Conservation (phyloP, 2,888 invertebrate species). For the Mimumesa dahlbomi region DNA sequence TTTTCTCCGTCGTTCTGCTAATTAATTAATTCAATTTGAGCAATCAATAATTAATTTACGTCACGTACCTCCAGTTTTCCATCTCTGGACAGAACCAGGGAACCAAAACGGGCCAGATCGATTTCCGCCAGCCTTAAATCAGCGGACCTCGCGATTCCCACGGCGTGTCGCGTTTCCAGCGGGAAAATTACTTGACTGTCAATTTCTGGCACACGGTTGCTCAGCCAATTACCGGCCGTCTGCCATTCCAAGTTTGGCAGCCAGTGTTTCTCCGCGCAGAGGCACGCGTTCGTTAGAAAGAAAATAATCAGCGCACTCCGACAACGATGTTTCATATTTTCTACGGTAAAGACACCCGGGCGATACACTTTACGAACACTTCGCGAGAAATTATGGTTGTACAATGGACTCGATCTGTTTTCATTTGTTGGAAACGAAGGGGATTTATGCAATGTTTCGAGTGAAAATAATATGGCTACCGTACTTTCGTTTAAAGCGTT, state of each 20-base stretch:
- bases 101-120: conserved; percentile 71
- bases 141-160: conserved; percentile 62
- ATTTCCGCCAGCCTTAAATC: conserved; percentile 65
- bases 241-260: conserved; percentile 74
- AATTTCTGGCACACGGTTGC: conserved; percentile 62
- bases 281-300: not conserved
- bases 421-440: no score
- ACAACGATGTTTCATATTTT: not conserved
- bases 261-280: conserved; percentile 69
- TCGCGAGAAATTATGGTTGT: no score
- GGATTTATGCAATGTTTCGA: no score
- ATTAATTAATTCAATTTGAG: no score
- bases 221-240: conserved; percentile 70
- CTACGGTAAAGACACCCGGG: not conserved
- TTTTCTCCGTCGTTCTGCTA: no score
- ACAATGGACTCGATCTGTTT: no score
- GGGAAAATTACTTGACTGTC: conserved; percentile 73
- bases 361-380: not conserved
- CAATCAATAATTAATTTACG: no score
- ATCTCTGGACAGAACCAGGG: conserved; percentile 65
- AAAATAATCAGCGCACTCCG: not conserved
- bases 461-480: not conserved
- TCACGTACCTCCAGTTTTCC: conserved; percentile 66
- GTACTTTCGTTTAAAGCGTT: not conserved
- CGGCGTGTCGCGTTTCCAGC: conserved; percentile 69